Base-by-base conservation (phyloP, 1,140 invertebrate species). In the Drosophila equinoxialis region DNA sequence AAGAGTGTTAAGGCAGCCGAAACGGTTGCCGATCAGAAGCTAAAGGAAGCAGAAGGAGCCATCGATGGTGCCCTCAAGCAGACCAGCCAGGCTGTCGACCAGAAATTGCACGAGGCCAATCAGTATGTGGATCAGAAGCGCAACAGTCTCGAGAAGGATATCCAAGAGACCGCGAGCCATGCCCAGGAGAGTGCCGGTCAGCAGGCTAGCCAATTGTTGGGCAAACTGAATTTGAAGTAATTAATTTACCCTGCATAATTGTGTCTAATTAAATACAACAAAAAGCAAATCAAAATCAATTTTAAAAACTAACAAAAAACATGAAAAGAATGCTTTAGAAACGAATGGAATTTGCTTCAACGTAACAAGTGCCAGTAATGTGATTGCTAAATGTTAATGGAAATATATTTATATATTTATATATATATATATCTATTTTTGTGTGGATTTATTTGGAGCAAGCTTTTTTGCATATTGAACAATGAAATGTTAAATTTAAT, bases 51-150 rank as follows among this genome's bases (percentile, higher is more conserved):
- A 17, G 91, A 91, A 65, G 77, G 90, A 2, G 79, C 81, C 57
- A 81, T 92, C 67, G 91, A 92, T 61, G 84, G 79, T 4, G 82
- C 81, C 20, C 71, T 92, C 54, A 92, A 92, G 76, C 75, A 84
- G 61, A 90, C 92, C 41, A 92, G 91, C 59, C 81, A 91, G 64
- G 45, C 90, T 10, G 92, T 92, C 10, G 92, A 92, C 65, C 81
- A 92, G 48, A 93, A 93, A 77, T 73, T 93, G 70, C 74, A 91
- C 6, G 92, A 93, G 62, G 92, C 92, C 39, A 92, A 93, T 70
- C 77, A 92, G 65, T 93, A 85, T 73, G 86, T 92, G 45, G 92
- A 92, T 65, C 83, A 91, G 66, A 92, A 92, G 69, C 80, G 92
- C 8, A 85, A 91, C 39, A 83, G 84, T 30, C 76, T 91, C 35